phyloP scores from a whole-genome alignment of 2,797 vertebrate genomes.

The Argyrosomus regius region DNA sequence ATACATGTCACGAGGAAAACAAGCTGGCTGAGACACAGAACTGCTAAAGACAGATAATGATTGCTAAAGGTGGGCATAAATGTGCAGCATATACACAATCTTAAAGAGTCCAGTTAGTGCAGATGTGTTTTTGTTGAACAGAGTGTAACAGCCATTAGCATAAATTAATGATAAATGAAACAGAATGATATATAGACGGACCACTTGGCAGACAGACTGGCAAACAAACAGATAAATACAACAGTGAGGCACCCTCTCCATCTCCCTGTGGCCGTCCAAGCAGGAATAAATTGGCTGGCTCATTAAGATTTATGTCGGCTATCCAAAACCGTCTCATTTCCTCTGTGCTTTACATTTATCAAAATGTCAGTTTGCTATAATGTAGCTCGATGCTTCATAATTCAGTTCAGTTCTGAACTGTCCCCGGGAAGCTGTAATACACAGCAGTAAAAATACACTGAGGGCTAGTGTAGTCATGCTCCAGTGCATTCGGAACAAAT shows the following conservation, averaged over 20 bases:
- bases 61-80: conserved; percentile 14
- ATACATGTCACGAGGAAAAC: conserved; percentile 46
- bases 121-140: conserved; percentile 25
- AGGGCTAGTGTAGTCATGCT: conserved; percentile 49
- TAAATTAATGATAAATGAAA: conserved; percentile 40
- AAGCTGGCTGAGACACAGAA: conserved; percentile 37
- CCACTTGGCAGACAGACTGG: conserved; percentile 21
- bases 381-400: conserved; percentile 73
- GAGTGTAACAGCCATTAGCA: conserved; percentile 20
- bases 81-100: conserved; percentile 14
- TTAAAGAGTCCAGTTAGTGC: conserved; percentile 16
- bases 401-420: conserved; percentile 69
- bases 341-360: conserved; percentile 80
- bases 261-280: conserved; percentile 46
- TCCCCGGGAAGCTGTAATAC: conserved; percentile 58
- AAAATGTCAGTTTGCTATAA: conserved; percentile 77
- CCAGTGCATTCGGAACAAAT: conserved; percentile 45
- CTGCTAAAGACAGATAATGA: conserved; percentile 35
- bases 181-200: conserved; percentile 6
- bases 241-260: conserved; percentile 26
- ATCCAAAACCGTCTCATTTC: conserved; percentile 78
- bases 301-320: conserved; percentile 81
- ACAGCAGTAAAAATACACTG: conserved; percentile 57
- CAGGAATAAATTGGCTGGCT: conserved; percentile 70
- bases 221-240: conserved; percentile 50